Percentiles rank a stretch among this genome's conserved stretches.
phyloP scores from a whole-genome alignment of 2,113 vertebrate genomes.

The Danio rerio region GRCz12tu NC_133176.1:10841501-10842000 shows the following conservation, averaged over 20 bases:
- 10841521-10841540: not conserved
- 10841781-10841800: conserved; percentile 39
- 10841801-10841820: conserved; percentile 47
- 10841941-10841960: conserved; percentile 64
- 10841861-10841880: conserved; percentile 61
- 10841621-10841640: not conserved
- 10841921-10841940: conserved; percentile 62
- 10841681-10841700: conserved; percentile 41
- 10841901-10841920: conserved; percentile 70
- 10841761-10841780: conserved; percentile 46
- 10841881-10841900: conserved; percentile 46
- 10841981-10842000: conserved; percentile 22
- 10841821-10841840: conserved; percentile 46
- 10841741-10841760: conserved; percentile 35
- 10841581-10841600: not conserved
- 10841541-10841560: not conserved
- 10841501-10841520: not conserved
- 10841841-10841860: conserved; percentile 61
- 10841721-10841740: conserved; percentile 43
- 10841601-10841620: not conserved
- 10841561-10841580: not conserved
- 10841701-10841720: conserved; percentile 23
- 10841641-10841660: conserved; percentile 22
- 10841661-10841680: conserved; percentile 30
- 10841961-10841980: conserved; percentile 46